These are phyloP conservation scores for Arnoldichthys spilopterus DNA, from an alignment of 2,797 vertebrate genomes.

Conservation along the genomic window DNA sequence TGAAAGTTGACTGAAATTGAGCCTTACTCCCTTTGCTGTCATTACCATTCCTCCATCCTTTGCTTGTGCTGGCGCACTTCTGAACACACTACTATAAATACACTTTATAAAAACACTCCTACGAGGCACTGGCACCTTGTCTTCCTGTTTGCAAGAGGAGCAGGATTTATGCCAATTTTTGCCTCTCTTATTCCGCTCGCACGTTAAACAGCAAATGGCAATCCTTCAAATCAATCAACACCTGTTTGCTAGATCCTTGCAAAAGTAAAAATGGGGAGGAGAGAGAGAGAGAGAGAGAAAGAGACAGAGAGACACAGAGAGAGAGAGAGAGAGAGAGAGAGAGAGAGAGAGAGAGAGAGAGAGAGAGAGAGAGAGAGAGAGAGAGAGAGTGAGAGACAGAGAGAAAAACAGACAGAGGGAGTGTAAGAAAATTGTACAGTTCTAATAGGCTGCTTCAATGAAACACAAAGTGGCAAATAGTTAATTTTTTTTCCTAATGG, in stretches of 20 bases:
- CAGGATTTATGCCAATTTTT: constrained; percentile 54
- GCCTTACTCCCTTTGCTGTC: constrained; percentile 54
- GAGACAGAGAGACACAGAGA: background rate
- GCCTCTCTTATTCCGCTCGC: constrained; percentile 37
- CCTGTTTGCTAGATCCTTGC: constrained; percentile 57
- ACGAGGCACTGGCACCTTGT: constrained; percentile 60
- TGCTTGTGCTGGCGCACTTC: constrained; percentile 52
- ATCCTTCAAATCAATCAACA: constrained; percentile 69
- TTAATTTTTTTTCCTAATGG: background rate
- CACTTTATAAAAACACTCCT: constrained; percentile 55
- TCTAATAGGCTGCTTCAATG: too few species aligned
- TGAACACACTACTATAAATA: constrained; percentile 71
- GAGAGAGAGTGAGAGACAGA: too few species aligned
- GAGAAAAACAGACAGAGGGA: too few species aligned
- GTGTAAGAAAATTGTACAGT: too few species aligned
- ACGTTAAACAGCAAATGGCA: constrained; percentile 59
- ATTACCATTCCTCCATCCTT: constrained; percentile 45
- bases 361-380: background rate
- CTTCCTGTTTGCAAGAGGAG: constrained; percentile 63
- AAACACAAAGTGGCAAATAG: background rate
- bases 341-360: too few species aligned
- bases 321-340: constrained; percentile 35
- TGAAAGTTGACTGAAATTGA: constrained; percentile 61
- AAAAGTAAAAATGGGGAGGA: constrained; percentile 35
- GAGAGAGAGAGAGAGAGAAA: constrained; percentile 22